Evolutionary conservation across 2,113 vertebrate species (phyloP).

Genomic region (Microcebus jonahi): DNA sequence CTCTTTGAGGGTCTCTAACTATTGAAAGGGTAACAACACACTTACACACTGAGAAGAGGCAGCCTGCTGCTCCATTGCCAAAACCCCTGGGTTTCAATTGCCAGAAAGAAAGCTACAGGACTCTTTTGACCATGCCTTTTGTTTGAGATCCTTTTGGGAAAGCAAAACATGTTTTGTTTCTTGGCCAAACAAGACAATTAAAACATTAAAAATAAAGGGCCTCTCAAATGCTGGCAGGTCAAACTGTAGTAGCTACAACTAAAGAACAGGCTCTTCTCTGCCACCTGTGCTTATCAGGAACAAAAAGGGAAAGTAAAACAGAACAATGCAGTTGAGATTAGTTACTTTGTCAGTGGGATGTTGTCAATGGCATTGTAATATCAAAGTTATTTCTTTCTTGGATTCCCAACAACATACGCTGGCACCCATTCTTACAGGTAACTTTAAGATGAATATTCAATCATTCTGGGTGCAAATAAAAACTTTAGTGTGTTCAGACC

Average conservation of each 20-base stretch:
- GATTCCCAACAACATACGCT: background rate
- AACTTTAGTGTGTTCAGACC: background rate
- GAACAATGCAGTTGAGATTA: background rate
- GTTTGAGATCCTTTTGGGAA: background rate
- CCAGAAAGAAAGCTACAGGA: background rate
- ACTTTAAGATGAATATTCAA: background rate
- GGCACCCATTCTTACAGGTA: background rate
- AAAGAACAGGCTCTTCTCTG: background rate
- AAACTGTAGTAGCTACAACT: background rate
- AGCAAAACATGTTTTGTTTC: conserved; percentile 10
- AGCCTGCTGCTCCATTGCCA: background rate
- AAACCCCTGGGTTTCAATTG: background rate
- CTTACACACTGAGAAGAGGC: background rate
- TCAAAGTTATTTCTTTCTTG: background rate
- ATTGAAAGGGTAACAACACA: background rate
- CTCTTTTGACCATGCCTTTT: background rate
- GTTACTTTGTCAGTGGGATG: background rate
- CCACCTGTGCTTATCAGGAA: background rate
- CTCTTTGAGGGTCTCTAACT: background rate
- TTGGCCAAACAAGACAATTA: conserved; percentile 19
- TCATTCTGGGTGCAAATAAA: background rate
- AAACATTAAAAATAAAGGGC: conserved; percentile 39
- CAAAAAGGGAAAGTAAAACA: background rate
- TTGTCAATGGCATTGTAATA: background rate
- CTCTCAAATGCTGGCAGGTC: background rate